Evolutionary conservation across 2,797 vertebrate genomes (phyloP).

Genomic region (Saxicola maurus): DNA sequence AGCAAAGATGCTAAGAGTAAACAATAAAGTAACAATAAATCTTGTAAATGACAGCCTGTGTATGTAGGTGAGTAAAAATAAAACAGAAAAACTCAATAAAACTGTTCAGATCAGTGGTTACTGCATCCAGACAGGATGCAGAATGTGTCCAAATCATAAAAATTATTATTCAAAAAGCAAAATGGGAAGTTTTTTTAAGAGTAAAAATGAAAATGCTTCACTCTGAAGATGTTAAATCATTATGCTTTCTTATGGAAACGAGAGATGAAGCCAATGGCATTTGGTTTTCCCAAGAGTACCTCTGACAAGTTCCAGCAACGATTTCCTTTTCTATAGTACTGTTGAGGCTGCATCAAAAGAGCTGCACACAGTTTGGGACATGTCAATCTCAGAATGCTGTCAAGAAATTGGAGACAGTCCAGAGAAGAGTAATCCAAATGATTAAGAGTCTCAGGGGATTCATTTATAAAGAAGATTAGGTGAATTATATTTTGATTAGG

Average conservation of each 20-base stretch:
- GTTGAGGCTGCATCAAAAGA: constrained; percentile 6
- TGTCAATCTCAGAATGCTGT: constrained; percentile 17
- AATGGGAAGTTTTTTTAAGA: background rate
- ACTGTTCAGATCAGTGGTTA: background rate
- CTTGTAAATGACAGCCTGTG: background rate
- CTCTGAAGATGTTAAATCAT: background rate
- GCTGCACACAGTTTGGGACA: constrained; percentile 8
- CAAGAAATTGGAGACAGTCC: constrained; percentile 41
- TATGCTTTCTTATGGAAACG: background rate
- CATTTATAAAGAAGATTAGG: constrained; percentile 52
- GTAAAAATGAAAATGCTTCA: background rate
- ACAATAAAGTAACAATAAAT: background rate
- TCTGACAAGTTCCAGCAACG: background rate
- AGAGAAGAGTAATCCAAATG: constrained; percentile 47
- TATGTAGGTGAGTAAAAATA: background rate
- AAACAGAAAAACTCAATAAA: background rate
- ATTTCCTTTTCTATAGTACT: background rate
- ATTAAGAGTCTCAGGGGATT: constrained; percentile 41
- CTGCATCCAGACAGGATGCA: background rate
- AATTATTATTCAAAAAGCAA: background rate
- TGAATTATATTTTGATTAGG: constrained; percentile 60
- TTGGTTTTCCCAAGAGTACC: constrained; percentile 7
- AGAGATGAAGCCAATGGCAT: background rate
- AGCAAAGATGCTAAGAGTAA: background rate
- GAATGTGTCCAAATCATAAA: background rate